Base-by-base conservation (phyloP, 2,797 vertebrate species). In the Sebastes itinus region DNA sequence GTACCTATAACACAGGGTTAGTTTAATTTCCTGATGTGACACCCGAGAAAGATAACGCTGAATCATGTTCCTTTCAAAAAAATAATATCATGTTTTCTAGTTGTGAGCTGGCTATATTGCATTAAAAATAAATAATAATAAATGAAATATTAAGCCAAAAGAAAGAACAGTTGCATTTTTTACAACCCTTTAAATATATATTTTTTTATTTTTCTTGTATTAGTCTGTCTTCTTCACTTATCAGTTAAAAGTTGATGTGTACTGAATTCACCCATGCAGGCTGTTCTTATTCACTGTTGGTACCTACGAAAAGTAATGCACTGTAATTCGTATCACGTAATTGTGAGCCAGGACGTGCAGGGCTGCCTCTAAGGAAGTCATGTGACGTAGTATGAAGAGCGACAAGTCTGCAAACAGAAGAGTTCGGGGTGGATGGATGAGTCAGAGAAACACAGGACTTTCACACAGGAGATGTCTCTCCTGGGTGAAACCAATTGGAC, bases 1-100 rank as follows among this genome's bases (percentile, higher is more conserved):
- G 67, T 27, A 66, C 46, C 69, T 35, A 23, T 52, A 75, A 77
- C 23, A 70, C 32, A 11, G 28, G 32, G 49, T 65, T 71, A 65
- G 60, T 82, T 84, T 68, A 20, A 81, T 89, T 80, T 80, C 65
- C 82, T 83, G 52, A 80, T 65, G 72, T 77, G 80, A 72, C 72
- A 75, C 20, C 42, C 18, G 3, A 13, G 35, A 33, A 58, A 20
- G 3, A 83, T 77, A 55, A 87, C 76, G 20, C 60, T 78, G 63
- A 86, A 77, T 80, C 59, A n/a, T 28, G 11, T 54, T 54, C 38
- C 35, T 32, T n/a, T 73, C 33, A 54, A 18, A 20, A n/a, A 42
- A 72, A 62, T 6, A 27, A 56, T 60, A 54, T 65, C 5, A 25
- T 6, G 28, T 42, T 55, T 56, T 35, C n/a, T 23, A 63, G 5